phyloP scores from a whole-genome alignment of 2,797 vertebrate species.

The Hipposideros larvatus region DNA sequence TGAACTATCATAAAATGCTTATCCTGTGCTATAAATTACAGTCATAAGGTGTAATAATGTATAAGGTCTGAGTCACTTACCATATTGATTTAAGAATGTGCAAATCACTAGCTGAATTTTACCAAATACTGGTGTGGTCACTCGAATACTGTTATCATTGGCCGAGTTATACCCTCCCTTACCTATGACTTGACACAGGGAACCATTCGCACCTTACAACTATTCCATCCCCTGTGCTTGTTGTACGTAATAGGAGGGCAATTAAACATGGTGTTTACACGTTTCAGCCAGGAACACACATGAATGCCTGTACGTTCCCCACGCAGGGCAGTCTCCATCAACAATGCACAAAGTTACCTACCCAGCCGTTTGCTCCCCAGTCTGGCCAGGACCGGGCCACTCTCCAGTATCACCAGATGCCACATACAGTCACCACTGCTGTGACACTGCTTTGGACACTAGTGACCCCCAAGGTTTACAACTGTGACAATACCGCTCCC shows the following conservation, averaged over 20 bases:
- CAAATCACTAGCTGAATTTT: neutral
- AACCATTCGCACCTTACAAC: neutral
- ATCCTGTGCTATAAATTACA: neutral
- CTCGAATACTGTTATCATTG: neutral
- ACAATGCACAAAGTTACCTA: neutral
- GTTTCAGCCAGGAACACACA: neutral
- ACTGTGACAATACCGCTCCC: neutral
- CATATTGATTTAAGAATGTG: neutral
- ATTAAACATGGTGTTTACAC: neutral
- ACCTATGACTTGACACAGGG: neutral
- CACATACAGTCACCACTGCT: fast-evolving
- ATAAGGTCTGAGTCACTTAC: neutral
- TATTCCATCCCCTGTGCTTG: neutral
- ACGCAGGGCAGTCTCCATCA: neutral
- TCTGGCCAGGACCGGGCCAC: fast-evolving
- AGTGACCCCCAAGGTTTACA: neutral
- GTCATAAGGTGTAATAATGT: neutral
- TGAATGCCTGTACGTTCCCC: neutral
- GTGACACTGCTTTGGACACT: neutral
- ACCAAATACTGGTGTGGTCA: neutral
- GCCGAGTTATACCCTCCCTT: neutral
- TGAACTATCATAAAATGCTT: neutral
- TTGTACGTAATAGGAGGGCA: neutral
- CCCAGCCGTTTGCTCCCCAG: fast-evolving
- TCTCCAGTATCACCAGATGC: neutral